These are phyloP conservation scores for Ichneumoninae sp. DNA, from an alignment of 2,888 invertebrate genomes.

Conservation along the genomic window DNA sequence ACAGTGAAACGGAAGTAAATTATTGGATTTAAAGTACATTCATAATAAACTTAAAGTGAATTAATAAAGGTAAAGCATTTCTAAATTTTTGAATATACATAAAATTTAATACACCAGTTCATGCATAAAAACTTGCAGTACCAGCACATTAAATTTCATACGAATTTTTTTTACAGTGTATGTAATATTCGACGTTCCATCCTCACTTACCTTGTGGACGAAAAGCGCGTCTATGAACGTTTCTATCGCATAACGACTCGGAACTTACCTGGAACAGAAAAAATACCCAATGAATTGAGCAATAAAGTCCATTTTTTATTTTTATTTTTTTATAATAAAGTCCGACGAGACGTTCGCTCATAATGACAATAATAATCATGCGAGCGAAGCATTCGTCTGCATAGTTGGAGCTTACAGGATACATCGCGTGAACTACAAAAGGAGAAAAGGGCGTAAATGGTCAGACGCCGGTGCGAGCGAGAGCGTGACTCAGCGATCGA, in stretches of 20 bases:
- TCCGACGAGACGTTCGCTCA: neutral
- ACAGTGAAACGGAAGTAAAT: too few relatives aligned
- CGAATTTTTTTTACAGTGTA: neutral
- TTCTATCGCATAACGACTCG: neutral
- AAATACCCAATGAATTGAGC: neutral
- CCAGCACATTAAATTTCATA: neutral
- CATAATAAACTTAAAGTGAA: too few relatives aligned
- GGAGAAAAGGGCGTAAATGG: constrained; percentile 54
- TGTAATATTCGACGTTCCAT: neutral
- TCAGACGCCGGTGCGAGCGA: constrained; percentile 35
- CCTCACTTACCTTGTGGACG: neutral
- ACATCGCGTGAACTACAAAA: constrained; percentile 20
- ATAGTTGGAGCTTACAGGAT: neutral
- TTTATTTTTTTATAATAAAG: neutral
- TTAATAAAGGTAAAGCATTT: too few relatives aligned
- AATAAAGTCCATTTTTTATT: neutral
- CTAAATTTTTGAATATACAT: too few relatives aligned
- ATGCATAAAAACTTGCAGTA: neutral
- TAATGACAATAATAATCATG: neutral
- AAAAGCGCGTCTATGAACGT: neutral
- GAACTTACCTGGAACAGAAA: constrained; percentile 57
- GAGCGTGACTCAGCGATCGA: constrained; percentile 16
- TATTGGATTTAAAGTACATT: too few relatives aligned
- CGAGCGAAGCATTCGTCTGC: neutral
- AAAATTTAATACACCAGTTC: too few relatives aligned